A percentile compares a stretch with the other conserved stretches of the same genome.
Conservation (phyloP, 2,113 vertebrate species). For the Mellivora capensis region DNA sequence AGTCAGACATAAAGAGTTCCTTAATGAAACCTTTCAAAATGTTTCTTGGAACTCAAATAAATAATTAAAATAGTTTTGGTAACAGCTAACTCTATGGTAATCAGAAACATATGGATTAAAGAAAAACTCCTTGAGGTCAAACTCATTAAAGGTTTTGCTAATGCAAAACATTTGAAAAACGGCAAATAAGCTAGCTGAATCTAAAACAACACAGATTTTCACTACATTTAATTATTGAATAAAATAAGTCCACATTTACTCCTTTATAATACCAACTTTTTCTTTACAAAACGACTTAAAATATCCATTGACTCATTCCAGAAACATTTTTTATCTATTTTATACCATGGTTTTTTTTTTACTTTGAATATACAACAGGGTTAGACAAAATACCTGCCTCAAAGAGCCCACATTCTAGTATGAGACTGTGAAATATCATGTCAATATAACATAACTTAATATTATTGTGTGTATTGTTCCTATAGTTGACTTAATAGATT, state of each 20-base stretch:
- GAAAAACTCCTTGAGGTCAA: constrained; percentile 61
- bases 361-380: not conserved
- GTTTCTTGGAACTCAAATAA: constrained; percentile 50
- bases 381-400: not conserved
- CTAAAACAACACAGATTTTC: constrained; percentile 44
- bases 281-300: not conserved
- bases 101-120: constrained; percentile 67
- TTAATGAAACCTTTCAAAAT: constrained; percentile 40
- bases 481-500: not conserved
- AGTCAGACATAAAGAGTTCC: not conserved
- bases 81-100: constrained; percentile 49
- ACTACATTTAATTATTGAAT: constrained; percentile 47
- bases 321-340: constrained; percentile 2
- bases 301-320: not conserved
- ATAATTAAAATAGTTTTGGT: constrained; percentile 67
- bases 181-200: constrained; percentile 17
- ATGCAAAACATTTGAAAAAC: constrained; percentile 66
- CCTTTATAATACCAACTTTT: not conserved
- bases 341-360: not conserved
- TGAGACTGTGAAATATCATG: not conserved
- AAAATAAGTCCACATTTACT: constrained; percentile 20
- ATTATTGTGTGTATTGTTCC: not conserved
- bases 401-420: not conserved
- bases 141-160: constrained; percentile 68
- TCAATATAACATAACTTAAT: not conserved